phyloP scores from a whole-genome alignment of 2,888 invertebrate species.

The Leptinotarsa juncta region DNA sequence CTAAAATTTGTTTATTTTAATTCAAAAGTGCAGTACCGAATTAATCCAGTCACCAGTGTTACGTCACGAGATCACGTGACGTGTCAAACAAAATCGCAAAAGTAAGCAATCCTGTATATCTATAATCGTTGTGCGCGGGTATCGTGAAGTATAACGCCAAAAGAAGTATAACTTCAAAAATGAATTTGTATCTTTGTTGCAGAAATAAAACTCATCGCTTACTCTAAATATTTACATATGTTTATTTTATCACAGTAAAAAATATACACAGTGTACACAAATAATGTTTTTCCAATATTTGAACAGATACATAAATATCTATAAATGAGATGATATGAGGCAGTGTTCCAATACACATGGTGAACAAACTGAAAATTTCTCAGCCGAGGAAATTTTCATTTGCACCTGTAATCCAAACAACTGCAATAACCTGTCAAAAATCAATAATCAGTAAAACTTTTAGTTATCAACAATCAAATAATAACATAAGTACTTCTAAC shows the following conservation, averaged over 20 bases:
- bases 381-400: background rate
- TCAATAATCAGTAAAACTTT: conserved; percentile 1
- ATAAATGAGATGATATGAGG: conserved; percentile 34
- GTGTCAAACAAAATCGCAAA: no score
- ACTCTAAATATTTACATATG: conserved; percentile 54
- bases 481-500: conserved; percentile 25
- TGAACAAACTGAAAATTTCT: background rate
- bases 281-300: conserved; percentile 36
- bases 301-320: conserved; percentile 37
- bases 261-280: conserved; percentile 57
- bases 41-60: no score
- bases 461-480: background rate
- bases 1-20: no score
- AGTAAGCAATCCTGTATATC: no score
- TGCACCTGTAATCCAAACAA: background rate
- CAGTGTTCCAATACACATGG: background rate
- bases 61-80: no score
- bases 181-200: background rate
- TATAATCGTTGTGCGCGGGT: no score
- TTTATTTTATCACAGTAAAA: conserved; percentile 61
- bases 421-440: background rate
- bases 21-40: no score
- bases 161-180: no score
- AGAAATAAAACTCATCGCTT: conserved; percentile 2
- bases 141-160: no score